phyloP scores from a whole-genome alignment of 2,113 vertebrate genomes.

The Thryonomys swinderianus region DNA sequence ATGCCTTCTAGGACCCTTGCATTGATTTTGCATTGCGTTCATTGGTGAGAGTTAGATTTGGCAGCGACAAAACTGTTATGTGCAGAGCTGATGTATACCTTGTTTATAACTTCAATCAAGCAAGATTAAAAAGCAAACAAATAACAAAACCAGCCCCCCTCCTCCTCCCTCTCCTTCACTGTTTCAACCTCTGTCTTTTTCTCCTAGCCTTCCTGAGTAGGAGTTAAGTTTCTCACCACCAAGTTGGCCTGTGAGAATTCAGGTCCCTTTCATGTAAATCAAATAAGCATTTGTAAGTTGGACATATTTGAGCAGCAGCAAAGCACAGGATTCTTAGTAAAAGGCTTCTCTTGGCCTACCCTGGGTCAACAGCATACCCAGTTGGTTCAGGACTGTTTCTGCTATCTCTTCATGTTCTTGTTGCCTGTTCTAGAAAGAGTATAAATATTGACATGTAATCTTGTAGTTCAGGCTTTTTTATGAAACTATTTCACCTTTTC shows the following conservation, averaged over 20 bases:
- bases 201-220: background rate
- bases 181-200: background rate
- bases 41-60: slow-evolving; percentile 34
- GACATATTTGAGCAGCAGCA: slow-evolving; percentile 45
- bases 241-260: background rate
- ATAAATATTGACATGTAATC: slow-evolving; percentile 79
- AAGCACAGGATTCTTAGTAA: slow-evolving; percentile 25
- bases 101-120: background rate
- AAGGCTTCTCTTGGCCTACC: slow-evolving; percentile 5
- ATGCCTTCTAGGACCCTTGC: background rate
- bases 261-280: background rate
- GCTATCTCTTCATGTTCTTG: slow-evolving; percentile 70
- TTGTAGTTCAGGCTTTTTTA: slow-evolving; percentile 67
- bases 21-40: background rate
- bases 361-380: background rate
- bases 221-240: background rate
- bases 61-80: background rate
- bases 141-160: background rate
- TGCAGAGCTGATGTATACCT: background rate
- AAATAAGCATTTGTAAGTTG: slow-evolving; percentile 66
- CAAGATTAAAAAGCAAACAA: slow-evolving; percentile 19
- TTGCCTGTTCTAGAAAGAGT: slow-evolving; percentile 68
- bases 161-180: background rate
- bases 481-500: slow-evolving; percentile 70
- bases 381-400: background rate